These are phyloP conservation scores for Helicoverpa armigera DNA, from an alignment of 1,140 invertebrate species.

Conservation along the genomic window DNA sequence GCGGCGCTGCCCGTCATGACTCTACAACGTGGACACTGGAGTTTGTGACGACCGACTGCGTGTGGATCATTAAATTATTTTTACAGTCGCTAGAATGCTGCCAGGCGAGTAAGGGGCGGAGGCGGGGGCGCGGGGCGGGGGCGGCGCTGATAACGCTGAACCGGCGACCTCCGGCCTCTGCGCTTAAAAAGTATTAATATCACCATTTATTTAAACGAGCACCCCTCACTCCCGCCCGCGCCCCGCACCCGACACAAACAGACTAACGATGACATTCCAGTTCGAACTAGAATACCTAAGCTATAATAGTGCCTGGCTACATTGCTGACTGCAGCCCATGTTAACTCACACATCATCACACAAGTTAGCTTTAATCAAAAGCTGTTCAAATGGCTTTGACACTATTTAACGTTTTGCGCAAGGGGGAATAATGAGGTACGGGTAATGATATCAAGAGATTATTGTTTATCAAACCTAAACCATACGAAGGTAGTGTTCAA, in stretches of 20 bases:
- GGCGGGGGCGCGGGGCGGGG: conserved; percentile 42
- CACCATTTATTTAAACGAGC: conserved; percentile 72
- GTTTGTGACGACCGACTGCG: not conserved
- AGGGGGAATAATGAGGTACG: too few relatives aligned
- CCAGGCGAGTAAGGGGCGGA: conserved; percentile 42
- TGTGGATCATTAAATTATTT: conserved; percentile 34
- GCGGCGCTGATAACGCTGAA: conserved; percentile 67
- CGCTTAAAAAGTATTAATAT: conserved; percentile 79
- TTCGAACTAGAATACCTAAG: not conserved
- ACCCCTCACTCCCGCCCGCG: conserved; percentile 38
- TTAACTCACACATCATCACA: too few relatives aligned
- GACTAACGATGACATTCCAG: not conserved
- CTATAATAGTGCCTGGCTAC: too few relatives aligned
- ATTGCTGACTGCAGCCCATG: too few relatives aligned
- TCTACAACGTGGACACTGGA: conserved; percentile 23
- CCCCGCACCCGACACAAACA: conserved; percentile 23
- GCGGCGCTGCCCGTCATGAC: not conserved
- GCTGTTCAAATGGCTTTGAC: too few relatives aligned
- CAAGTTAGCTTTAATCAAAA: too few relatives aligned
- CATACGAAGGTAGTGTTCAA: too few relatives aligned
- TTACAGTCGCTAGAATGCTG: conserved; percentile 5
- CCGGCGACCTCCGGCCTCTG: conserved; percentile 74
- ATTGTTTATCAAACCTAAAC: too few relatives aligned
- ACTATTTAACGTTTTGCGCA: too few relatives aligned
- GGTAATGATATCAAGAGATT: too few relatives aligned